Base-by-base conservation (phyloP, 2,113 vertebrate genomes). In the Scolopax mira region DNA sequence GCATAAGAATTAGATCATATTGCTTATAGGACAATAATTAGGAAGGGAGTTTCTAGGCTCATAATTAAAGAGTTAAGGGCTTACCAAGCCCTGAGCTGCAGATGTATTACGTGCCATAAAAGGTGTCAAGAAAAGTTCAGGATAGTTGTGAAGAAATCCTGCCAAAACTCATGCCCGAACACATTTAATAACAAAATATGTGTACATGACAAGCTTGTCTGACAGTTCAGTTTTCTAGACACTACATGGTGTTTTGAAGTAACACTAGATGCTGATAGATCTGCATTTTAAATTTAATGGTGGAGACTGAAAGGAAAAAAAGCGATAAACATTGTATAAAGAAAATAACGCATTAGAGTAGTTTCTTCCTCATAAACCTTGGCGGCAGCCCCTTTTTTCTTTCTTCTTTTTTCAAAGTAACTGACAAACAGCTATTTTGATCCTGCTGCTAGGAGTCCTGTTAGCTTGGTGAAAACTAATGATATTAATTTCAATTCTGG, bases 81-180 rank as follows among this genome's bases (percentile, higher is more conserved):
- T 97, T 96, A 93, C 90, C 83, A 78, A 95, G 80, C 70, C 84
- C 84, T 84, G 79, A 90, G 77, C 69, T 94, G 88, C 85, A 95
- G 94, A 96, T 95, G 85, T 52, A 95, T 96, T 97, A 97, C 64
- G 88, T 98, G 98, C 97, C 94, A 95, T 95, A 94, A 90, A 91
- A 97, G 96, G 98, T 98, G 98, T 98, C 98, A 98, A 94, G 96
- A 89, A 98, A 97, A 98, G 98, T 98, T 98, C 98, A 98, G 80
- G 93, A 97, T 89, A 97, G 89, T 91, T 97, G 92, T 85, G 96
- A 97, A 96, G 90, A 97, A 97, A 91, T 93, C 14, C 73, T 97
- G 97, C 98, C 98, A 98, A 97, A 97, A 98, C 90, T 98, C 98
- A 94, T 98, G 98, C 97, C 97, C 58, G 61, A 97, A 98, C 98